A percentile compares a stretch with the other conserved stretches of the same genome.
Evolutionary conservation across 1,140 invertebrate genomes (phyloP).

Genomic region (Brachionus angularis): DNA sequence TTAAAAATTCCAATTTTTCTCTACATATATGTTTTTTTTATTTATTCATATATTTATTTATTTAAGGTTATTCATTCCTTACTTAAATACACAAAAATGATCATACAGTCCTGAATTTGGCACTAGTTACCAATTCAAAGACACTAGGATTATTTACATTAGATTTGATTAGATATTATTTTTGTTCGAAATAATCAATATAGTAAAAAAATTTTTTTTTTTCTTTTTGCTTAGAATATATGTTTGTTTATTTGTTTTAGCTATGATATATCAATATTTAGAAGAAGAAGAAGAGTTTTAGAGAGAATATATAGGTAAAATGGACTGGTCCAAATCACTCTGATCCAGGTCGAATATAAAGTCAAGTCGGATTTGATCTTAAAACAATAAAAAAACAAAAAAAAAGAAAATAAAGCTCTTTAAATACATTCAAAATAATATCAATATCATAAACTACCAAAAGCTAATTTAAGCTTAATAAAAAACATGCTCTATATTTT

Average conservation of each 20-base stretch:
- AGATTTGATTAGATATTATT: slow-evolving; percentile 41
- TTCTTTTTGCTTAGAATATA: slow-evolving; percentile 34
- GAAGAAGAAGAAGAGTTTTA: background rate
- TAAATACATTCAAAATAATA: too few species aligned
- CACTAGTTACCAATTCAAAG: slow-evolving; percentile 10
- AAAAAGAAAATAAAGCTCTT: too few species aligned
- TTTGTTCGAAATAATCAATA: slow-evolving; percentile 30
- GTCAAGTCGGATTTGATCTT: too few species aligned
- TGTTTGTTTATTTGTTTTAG: slow-evolving; percentile 38
- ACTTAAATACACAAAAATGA: slow-evolving; percentile 9
- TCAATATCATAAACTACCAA: too few species aligned
- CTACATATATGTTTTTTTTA: too few species aligned
- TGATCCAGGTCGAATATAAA: background rate
- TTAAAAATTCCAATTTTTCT: slow-evolving; percentile 34
- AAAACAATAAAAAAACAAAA: too few species aligned
- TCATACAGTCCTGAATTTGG: slow-evolving; percentile 7
- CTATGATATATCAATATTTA: slow-evolving; percentile 43
- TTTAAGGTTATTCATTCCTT: slow-evolving; percentile 21
- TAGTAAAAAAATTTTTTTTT: too few species aligned
- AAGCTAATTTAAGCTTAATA: too few species aligned
- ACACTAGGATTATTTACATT: slow-evolving; percentile 29
- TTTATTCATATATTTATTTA: too few species aligned
- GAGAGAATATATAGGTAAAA: too few species aligned
- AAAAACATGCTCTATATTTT: too few species aligned
- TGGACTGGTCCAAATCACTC: too few species aligned